Conservation (phyloP, 2,113 vertebrate genomes). For the Fregata magnificens region DNA sequence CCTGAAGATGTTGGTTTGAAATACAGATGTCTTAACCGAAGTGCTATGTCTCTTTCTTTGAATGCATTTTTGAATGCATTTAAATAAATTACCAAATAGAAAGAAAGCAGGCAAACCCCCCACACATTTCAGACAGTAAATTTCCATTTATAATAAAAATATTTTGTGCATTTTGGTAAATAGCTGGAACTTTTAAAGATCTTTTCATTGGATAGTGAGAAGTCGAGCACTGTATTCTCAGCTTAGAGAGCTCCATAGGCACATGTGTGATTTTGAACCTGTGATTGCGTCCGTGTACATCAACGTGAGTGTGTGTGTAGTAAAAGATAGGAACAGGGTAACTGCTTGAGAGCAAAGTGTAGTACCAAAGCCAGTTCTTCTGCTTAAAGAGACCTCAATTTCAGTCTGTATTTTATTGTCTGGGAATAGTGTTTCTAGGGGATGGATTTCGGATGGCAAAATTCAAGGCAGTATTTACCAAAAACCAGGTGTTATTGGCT, state of each 20-base stretch:
- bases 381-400: neutral
- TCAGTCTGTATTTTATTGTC: neutral
- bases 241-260: neutral
- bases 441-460: neutral
- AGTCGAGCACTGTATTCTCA: neutral
- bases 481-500: neutral
- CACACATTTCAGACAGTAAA: conserved; percentile 58
- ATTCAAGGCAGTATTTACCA: neutral
- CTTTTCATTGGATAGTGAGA: neutral
- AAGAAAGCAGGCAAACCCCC: conserved; percentile 63
- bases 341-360: neutral
- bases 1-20: conserved; percentile 71
- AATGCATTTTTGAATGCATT: conserved; percentile 72
- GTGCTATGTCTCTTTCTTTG: conserved; percentile 73
- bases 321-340: neutral
- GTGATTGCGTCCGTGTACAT: neutral
- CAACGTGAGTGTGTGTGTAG: no score
- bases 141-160: conserved; percentile 71
- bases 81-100: conserved; percentile 75
- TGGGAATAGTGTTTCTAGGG: neutral
- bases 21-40: conserved; percentile 74
- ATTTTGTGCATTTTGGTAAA: conserved; percentile 50
- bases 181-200: neutral
- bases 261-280: neutral
- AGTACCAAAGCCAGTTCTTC: neutral